Evolutionary conservation across 2,113 vertebrate species (phyloP).

Genomic region (Pholis gunnellus): DNA sequence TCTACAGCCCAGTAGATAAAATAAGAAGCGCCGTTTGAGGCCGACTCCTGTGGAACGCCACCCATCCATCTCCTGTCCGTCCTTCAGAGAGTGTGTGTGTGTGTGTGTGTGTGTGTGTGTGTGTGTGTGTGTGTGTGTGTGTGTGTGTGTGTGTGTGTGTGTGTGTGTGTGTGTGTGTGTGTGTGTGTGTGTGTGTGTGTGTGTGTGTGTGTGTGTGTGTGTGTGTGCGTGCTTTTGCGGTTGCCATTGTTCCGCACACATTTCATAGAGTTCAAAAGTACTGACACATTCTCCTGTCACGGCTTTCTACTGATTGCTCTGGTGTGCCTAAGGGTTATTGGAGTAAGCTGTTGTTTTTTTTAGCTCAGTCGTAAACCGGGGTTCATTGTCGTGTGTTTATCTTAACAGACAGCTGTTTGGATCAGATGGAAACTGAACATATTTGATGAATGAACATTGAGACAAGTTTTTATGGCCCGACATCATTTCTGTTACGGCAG

Average conservation of each 20-base stretch:
- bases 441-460: constrained; percentile 7
- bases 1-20: constrained; percentile 58
- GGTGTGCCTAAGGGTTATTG: background rate
- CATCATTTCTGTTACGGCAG: constrained; percentile 14
- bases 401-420: constrained; percentile 30
- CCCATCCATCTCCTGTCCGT: constrained; percentile 46
- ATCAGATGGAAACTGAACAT: background rate
- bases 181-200: no score
- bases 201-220: constrained; percentile 6
- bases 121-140: no score
- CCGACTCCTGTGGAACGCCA: constrained; percentile 34
- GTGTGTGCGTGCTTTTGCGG: background rate
- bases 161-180: no score
- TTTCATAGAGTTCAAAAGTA: background rate
- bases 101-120: no score
- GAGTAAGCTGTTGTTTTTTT: constrained; percentile 10
- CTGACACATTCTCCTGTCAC: background rate
- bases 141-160: no score
- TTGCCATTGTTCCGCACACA: constrained; percentile 24
- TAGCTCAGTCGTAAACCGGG: constrained; percentile 13
- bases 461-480: background rate
- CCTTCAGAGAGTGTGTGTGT: background rate
- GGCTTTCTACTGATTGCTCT: constrained; percentile 7
- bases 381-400: constrained; percentile 10
- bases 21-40: constrained; percentile 49